A percentile compares a stretch with the other conserved stretches of the same genome.
phyloP scores from a whole-genome alignment of 2,113 vertebrate genomes.

The Thinocorus orbignyianus region DNA sequence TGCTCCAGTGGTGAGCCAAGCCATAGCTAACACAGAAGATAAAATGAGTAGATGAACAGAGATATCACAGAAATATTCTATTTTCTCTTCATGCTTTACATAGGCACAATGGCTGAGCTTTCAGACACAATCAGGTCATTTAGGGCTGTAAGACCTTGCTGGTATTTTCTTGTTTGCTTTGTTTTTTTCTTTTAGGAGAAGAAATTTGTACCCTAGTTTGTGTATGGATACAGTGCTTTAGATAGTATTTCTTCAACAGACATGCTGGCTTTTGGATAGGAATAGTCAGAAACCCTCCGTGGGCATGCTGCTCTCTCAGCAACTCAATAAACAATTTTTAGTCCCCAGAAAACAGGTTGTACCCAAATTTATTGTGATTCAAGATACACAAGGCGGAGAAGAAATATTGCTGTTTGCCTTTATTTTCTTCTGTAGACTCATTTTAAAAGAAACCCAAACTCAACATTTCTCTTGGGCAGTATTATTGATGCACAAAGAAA shows the following conservation, averaged over 20 bases:
- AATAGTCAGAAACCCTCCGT: not conserved
- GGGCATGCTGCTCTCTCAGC: not conserved
- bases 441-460: not conserved
- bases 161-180: too few species aligned
- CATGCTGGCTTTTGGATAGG: not conserved
- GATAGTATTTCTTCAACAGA: not conserved
- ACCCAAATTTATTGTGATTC: not conserved
- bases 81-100: not conserved
- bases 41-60: not conserved
- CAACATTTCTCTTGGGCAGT: fast-evolving
- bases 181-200: not conserved
- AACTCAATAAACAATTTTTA: not conserved
- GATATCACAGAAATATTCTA: not conserved
- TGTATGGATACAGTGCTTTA: not conserved
- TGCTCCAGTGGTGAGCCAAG: not conserved
- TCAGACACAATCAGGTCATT: not conserved
- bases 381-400: not conserved
- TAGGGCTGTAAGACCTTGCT: not conserved
- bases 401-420: not conserved
- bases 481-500: not conserved
- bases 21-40: not conserved
- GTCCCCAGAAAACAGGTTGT: not conserved
- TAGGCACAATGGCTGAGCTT: not conserved
- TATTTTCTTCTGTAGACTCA: not conserved
- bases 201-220: not conserved